Percentiles rank a stretch among this genome's conserved stretches.
Conservation (phyloP, 2,113 vertebrate species). For the Pelobates fuscus region DNA sequence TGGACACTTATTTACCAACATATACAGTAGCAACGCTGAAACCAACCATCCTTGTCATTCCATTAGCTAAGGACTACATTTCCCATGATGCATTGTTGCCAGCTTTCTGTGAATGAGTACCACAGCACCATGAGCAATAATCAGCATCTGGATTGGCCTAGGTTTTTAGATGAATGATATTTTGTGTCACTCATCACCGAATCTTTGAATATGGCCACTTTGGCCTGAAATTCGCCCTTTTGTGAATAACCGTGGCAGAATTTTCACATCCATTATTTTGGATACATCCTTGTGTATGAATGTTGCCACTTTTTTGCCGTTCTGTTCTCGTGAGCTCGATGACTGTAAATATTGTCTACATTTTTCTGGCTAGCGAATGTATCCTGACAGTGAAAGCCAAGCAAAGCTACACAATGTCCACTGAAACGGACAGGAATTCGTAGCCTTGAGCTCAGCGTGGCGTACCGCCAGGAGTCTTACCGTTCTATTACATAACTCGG, state of each 20-base stretch:
- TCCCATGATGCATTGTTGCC: too few relatives aligned
- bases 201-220: neutral
- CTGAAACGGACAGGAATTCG: slow-evolving; percentile 18
- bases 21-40: too few relatives aligned
- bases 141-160: too few relatives aligned
- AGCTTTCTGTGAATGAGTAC: too few relatives aligned
- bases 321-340: neutral
- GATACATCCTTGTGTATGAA: too few relatives aligned
- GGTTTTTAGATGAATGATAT: too few relatives aligned
- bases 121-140: too few relatives aligned
- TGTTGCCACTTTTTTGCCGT: too few relatives aligned
- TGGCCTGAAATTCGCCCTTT: neutral
- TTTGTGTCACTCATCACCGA: neutral
- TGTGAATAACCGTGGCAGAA: neutral
- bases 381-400: neutral
- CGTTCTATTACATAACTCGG: slow-evolving; percentile 17
- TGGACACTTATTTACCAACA: too few relatives aligned
- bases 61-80: too few relatives aligned
- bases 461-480: neutral
- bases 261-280: too few relatives aligned
- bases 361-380: slow-evolving; percentile 13
- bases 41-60: too few relatives aligned
- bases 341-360: slow-evolving; percentile 7
- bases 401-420: slow-evolving; percentile 24
- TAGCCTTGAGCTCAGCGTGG: neutral